phyloP scores from a whole-genome alignment of 1,140 invertebrate genomes.

The Tetramorium alpestre region DNA sequence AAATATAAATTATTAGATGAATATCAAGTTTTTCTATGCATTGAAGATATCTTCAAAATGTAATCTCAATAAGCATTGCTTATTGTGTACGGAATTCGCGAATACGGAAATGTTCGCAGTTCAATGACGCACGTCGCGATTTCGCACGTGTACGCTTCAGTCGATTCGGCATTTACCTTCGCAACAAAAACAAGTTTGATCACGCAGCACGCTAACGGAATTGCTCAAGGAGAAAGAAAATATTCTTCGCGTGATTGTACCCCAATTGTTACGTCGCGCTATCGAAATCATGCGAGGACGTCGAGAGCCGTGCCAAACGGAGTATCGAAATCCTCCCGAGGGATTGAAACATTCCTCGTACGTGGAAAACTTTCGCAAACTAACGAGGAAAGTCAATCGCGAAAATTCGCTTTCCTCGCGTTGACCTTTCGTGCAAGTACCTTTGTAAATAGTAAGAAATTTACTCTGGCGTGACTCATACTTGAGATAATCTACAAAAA shows the following conservation, averaged over 20 bases:
- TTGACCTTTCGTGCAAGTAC: background rate
- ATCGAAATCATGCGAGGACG: background rate
- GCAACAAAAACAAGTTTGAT: constrained; percentile 1
- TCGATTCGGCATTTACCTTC: constrained; percentile 8
- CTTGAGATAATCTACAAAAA: background rate
- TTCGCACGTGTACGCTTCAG: background rate
- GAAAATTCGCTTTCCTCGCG: background rate
- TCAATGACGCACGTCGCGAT: background rate
- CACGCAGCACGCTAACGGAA: background rate
- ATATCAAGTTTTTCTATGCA: background rate
- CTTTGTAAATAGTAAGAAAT: background rate
- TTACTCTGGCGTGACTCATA: background rate
- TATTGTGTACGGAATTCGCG: background rate
- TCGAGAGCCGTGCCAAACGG: background rate
- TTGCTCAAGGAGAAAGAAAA: constrained; percentile 13
- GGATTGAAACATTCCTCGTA: background rate
- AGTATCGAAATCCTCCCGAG: background rate
- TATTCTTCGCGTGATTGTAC: constrained; percentile 12
- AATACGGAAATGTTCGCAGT: background rate
- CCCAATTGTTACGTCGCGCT: background rate
- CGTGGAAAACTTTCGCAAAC: constrained; percentile 5
- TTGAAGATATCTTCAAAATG: background rate
- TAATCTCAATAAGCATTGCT: background rate
- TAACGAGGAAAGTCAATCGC: background rate
- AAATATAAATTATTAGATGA: background rate